Base-by-base conservation (phyloP, 92 coral and sea anemone genomes). In the Umimayanthus kanabou region DNA sequence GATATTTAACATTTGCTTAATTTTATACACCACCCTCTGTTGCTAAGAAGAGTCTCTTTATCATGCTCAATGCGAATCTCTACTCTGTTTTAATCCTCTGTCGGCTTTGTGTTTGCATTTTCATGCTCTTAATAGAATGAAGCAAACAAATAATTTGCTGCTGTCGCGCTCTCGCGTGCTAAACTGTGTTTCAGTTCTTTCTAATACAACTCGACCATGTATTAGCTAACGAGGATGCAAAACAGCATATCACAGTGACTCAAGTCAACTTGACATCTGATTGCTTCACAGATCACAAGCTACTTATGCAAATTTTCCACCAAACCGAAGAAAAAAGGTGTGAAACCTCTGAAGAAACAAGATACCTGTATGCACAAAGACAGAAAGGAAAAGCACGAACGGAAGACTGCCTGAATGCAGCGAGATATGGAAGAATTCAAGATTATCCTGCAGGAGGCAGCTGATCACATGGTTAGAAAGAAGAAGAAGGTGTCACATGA, bases 361-460 rank as follows among this genome's bases (percentile, higher is more conserved):
- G 76, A 72, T 72, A 90, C 88, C 37, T 37, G 79, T 26, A 18
- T 88, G 64, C 58, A 80, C 65, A 72, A 43, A 33, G 91, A 85
- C n/a, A 91, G 76, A 87, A 91, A 71, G 80, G 50, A 33, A 61
- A 37, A 37, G 39, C 83, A 66, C 67, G 79, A 79, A 57, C 76
- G 76, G 30, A 72, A 72, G 30, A 40, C 76, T 72, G 76, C 39
- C 76, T 72, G 76, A 72, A 72, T 72, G 76, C 76, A 72, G 76
- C 76, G 76, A 72, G 76, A 40, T 26, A 72, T 72, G 76, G 76
- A 40, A 72, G 76, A 72, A 26, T 72, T 72, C 76, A 72, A 72
- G 30, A 40, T 40, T 72, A 37, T 72, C 30, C 86, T 91, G n/a
- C 93, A 91, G 55, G 45, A 88, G 14, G 93, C 91, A 23, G 86